These are phyloP conservation scores for Pyrrhura leucotis DNA, from an alignment of 2,797 vertebrate species.

Conservation along the genomic window DNA sequence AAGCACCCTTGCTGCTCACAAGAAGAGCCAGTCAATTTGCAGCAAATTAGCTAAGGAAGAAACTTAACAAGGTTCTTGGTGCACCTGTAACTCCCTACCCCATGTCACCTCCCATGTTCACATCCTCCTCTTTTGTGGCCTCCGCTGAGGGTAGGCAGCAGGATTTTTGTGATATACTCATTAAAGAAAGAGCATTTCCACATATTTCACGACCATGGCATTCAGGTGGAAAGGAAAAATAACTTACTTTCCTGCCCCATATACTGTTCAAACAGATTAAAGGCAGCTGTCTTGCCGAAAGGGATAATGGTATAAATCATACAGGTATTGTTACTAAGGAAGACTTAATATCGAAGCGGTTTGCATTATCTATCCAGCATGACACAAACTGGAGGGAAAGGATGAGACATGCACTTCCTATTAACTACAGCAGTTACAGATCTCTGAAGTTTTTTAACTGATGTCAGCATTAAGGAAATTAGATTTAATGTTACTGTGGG, in stretches of 20 bases:
- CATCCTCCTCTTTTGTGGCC: neutral
- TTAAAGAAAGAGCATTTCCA: neutral
- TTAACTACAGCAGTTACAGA: neutral
- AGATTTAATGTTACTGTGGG: neutral
- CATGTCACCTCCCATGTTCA: neutral
- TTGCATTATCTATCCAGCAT: neutral
- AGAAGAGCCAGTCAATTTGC: neutral
- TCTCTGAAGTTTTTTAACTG: constrained; percentile 16
- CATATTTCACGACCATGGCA: neutral
- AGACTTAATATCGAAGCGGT: neutral
- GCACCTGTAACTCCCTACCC: neutral
- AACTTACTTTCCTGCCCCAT: neutral
- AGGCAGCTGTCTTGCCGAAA: neutral
- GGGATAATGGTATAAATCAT: neutral
- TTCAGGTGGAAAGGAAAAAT: neutral
- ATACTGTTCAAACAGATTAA: neutral
- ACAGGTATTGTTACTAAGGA: neutral
- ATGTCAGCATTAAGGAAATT: neutral
- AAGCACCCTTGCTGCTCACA: neutral
- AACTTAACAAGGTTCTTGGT: neutral
- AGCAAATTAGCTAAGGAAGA: neutral
- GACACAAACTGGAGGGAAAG: neutral
- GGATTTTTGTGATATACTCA: neutral
- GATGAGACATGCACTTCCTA: neutral
- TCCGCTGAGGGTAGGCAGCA: neutral